Conservation (phyloP, 1,140 invertebrate genomes). For the Drosophila suzukii region DNA sequence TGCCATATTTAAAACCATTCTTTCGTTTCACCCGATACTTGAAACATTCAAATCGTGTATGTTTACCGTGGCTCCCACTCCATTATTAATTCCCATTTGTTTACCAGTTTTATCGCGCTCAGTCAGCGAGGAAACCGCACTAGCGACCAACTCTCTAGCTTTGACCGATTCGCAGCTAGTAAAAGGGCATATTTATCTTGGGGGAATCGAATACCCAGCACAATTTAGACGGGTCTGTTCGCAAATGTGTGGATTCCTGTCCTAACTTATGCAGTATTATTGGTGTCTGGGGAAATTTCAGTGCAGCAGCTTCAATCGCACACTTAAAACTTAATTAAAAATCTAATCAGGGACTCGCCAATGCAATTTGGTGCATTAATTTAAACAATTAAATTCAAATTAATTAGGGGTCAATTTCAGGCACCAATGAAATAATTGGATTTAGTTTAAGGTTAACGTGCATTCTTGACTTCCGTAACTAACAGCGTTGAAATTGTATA, state of each 20-base stretch:
- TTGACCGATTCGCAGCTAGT: slow-evolving; percentile 39
- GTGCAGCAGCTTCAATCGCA: slow-evolving; percentile 46
- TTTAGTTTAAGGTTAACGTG: no score
- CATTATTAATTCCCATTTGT: slow-evolving; percentile 33
- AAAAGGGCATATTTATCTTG: slow-evolving; percentile 53
- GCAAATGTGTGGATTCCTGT: slow-evolving; percentile 35
- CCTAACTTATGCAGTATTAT: slow-evolving; percentile 56
- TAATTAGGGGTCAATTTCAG: neutral
- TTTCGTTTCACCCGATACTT: neutral
- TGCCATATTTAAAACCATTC: neutral
- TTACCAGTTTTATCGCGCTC: slow-evolving; percentile 13
- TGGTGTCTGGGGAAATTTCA: slow-evolving; percentile 55
- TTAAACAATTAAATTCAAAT: slow-evolving; percentile 24
- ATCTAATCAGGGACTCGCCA: slow-evolving; percentile 46
- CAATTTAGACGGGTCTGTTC: slow-evolving; percentile 43
- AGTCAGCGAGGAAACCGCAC: neutral
- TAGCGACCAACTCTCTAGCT: slow-evolving; percentile 6
- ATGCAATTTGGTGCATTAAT: slow-evolving; percentile 50
- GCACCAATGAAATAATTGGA: no score
- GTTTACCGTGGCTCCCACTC: neutral
- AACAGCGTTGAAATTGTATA: no score
- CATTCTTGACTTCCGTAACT: no score
- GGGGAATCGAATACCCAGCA: slow-evolving; percentile 55
- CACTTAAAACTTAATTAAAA: slow-evolving; percentile 63
- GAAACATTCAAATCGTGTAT: neutral